These are phyloP conservation scores for Hypsibius dujardini DNA, from an alignment of 1,140 invertebrate species.

Conservation along the genomic window DNA sequence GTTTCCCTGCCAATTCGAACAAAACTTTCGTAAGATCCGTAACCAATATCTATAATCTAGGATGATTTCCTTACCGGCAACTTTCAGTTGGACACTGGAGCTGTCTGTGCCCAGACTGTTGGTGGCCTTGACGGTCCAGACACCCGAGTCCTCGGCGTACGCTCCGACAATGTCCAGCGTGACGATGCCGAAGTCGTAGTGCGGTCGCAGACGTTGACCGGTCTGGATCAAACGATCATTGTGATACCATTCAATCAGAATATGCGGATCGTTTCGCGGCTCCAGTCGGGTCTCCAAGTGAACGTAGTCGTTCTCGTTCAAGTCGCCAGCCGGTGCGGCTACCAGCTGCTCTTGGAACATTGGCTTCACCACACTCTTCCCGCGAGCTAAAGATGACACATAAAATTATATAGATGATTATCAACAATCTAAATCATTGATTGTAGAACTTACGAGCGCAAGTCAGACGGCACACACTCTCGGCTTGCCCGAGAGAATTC, in stretches of 20 bases:
- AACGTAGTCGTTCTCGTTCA: slow-evolving; percentile 22
- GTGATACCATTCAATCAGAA: slow-evolving; percentile 66
- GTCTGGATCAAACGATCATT: slow-evolving; percentile 39
- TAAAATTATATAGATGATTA: slow-evolving; percentile 13
- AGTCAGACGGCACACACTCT: slow-evolving; percentile 61
- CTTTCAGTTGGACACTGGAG: slow-evolving; percentile 70
- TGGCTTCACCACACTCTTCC: slow-evolving; percentile 6
- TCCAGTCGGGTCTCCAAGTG: slow-evolving; percentile 30
- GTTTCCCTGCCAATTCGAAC: slow-evolving; percentile 38
- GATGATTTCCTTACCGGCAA: slow-evolving; percentile 37
- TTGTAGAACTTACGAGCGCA: slow-evolving; percentile 35
- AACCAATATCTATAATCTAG: slow-evolving; percentile 18
- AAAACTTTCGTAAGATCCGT: slow-evolving; percentile 21
- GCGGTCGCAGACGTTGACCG: slow-evolving; percentile 28
- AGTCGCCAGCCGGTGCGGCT: background rate
- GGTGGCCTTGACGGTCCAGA: slow-evolving; percentile 80
- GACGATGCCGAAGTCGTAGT: slow-evolving; percentile 73
- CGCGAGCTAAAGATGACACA: background rate
- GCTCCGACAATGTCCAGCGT: slow-evolving; percentile 79
- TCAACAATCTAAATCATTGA: background rate
- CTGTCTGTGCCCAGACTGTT: slow-evolving; percentile 77
- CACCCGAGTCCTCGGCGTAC: slow-evolving; percentile 78
- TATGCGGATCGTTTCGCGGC: slow-evolving; percentile 34
- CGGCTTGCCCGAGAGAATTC: slow-evolving; percentile 74
- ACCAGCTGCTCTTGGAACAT: slow-evolving; percentile 14